Evolutionary conservation across 2,888 invertebrate genomes (phyloP).

Genomic region (Drosophila mettleri): DNA sequence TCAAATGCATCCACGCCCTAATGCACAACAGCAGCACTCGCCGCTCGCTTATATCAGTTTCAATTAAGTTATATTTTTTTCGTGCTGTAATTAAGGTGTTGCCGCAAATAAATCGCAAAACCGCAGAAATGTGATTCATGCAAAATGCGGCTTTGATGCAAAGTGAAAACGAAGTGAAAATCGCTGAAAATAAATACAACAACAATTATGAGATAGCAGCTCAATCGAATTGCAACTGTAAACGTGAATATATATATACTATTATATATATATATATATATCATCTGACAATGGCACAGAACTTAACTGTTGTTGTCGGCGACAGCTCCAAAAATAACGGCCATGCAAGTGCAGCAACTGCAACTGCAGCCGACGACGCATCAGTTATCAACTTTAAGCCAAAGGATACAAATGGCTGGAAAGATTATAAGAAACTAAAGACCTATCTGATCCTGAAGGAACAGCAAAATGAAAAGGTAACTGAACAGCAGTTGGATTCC

Average conservation of each 20-base stretch:
- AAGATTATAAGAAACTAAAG: slow-evolving; percentile 83
- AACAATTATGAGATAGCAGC: slow-evolving; percentile 35
- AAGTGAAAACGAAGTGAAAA: slow-evolving; percentile 21
- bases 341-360: slow-evolving; percentile 1
- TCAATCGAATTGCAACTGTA: slow-evolving; percentile 15
- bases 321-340: slow-evolving; percentile 24
- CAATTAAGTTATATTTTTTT: slow-evolving; percentile 66
- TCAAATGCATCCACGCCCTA: slow-evolving; percentile 54
- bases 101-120: slow-evolving; percentile 39
- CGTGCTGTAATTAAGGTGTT: slow-evolving; percentile 67
- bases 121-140: slow-evolving; percentile 37
- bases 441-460: slow-evolving; percentile 83
- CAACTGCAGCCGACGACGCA: slow-evolving; percentile 8
- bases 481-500: neutral
- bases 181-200: neutral
- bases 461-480: slow-evolving; percentile 82
- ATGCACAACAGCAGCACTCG: slow-evolving; percentile 31
- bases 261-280: slow-evolving; percentile 8
- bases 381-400: slow-evolving; percentile 62
- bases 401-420: slow-evolving; percentile 81
- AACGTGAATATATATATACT: slow-evolving; percentile 25
- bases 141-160: slow-evolving; percentile 14
- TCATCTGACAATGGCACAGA: slow-evolving; percentile 59
- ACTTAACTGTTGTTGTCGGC: slow-evolving; percentile 57
- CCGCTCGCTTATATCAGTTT: slow-evolving; percentile 54